phyloP scores from a whole-genome alignment of 2,797 vertebrate species.

The Coracias cyanogaster region DNA sequence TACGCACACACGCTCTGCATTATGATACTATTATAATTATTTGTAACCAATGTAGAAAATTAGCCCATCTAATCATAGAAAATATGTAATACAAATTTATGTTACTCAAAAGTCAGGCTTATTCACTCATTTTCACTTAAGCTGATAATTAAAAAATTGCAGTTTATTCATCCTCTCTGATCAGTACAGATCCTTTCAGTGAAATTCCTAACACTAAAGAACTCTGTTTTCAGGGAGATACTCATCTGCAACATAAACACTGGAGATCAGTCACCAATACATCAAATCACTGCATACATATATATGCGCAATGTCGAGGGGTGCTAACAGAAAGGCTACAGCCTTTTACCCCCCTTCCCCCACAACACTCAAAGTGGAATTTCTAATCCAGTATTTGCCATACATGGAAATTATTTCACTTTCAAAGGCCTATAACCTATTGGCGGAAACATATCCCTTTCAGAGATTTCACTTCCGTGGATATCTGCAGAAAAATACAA shows the following conservation, averaged over 20 bases:
- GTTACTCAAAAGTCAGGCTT: neutral
- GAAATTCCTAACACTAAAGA: neutral
- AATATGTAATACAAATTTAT: neutral
- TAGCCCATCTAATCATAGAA: neutral
- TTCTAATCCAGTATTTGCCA: neutral
- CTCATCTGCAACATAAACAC: neutral
- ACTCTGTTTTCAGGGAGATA: neutral
- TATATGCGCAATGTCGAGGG: fast-evolving
- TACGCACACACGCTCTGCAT: neutral
- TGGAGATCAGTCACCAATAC: neutral
- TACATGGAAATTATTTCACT: neutral
- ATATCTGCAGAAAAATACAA: neutral
- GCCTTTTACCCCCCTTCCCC: neutral
- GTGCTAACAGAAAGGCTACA: neutral
- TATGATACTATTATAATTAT: neutral
- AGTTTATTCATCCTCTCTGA: neutral
- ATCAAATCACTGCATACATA: neutral
- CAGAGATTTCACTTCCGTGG: neutral
- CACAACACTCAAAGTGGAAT: neutral
- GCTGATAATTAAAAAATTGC: neutral
- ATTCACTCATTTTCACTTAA: neutral
- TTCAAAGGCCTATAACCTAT: neutral
- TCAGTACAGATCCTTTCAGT: neutral
- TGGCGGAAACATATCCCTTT: neutral
- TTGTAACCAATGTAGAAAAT: neutral